Evolutionary conservation across 2,797 vertebrate genomes (phyloP), one percentile per base, ranked within the genome.

Genomic region (Trachurus trachurus): DNA sequence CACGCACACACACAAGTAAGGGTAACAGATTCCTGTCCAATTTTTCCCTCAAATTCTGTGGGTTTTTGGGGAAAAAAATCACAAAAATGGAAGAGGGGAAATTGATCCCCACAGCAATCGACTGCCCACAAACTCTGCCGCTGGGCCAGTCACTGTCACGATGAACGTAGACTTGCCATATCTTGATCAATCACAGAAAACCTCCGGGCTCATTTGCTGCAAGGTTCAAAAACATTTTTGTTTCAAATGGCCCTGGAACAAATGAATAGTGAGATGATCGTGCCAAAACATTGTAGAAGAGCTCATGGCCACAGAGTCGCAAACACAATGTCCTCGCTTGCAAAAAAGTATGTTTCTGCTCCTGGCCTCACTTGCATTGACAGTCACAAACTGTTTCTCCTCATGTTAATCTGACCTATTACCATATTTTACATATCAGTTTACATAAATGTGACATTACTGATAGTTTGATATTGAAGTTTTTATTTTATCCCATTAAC

Each of bases 101-200:
- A 82, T 70, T 59, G 40, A 66, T 82, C 57, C 66, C 52, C 65
- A 53, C 40, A 72, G 29, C 44, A 74, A 44, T 50, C 10, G n/a
- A 71, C 22, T 45, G 66, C 89, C 91, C 89, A 53, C 85, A 87
- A 80, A 81, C 42, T 76, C 45, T 50, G 68, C 53, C 2, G 19
- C 76, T 66, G 50, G 76, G 74, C 78, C 78, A 89, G 83, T 91
- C 89, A 83, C 78, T 87, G 87, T 87, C 81, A 87, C 53, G 9
- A 87, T 74, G 58, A 86, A 88, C 82, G 59, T 63, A 79, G 68
- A 77, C 78, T 60, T 66, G 74, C 86, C 89, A 88, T 89, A 89
- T 95, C 91, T 91, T 85, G 72, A 88, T 79, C 60, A 86, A 53
- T 90, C 83, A 78, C 74, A 76, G 66, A 75, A 88, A 87, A 68